These are phyloP conservation scores for Lasius platythorax DNA, from an alignment of 2,888 invertebrate species.

Conservation along the genomic window DNA sequence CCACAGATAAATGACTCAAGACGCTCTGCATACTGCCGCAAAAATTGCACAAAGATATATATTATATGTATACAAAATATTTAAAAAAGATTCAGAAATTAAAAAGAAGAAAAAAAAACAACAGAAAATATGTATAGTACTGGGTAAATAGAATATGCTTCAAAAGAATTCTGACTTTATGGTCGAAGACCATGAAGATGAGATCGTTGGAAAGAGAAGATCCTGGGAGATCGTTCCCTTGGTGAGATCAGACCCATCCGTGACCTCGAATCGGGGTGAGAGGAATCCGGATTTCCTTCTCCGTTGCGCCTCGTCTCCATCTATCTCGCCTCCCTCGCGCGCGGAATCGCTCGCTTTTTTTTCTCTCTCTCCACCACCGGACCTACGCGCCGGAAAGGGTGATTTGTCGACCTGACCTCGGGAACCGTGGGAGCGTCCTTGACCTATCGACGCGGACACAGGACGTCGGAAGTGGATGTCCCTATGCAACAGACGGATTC, in stretches of 20 bases:
- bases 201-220: background rate
- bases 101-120: background rate
- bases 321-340: constrained; percentile 47
- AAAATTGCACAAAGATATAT: background rate
- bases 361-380: constrained; percentile 70
- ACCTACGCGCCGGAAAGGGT: constrained; percentile 83
- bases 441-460: constrained; percentile 85
- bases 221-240: background rate
- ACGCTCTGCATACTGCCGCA: background rate
- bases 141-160: background rate
- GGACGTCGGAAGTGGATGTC: constrained; percentile 77
- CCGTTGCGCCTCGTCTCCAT: constrained; percentile 44
- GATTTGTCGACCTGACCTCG: constrained; percentile 85
- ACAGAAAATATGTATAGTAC: background rate
- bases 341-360: constrained; percentile 15
- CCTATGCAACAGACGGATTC: constrained; percentile 41
- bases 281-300: constrained; percentile 49
- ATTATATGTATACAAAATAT: background rate
- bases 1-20: background rate
- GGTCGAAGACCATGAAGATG: background rate
- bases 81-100: background rate
- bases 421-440: constrained; percentile 83
- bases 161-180: background rate
- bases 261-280: constrained; percentile 33
- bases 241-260: background rate